These are phyloP conservation scores for Fringilla coelebs DNA, from an alignment of 2,797 vertebrate species.

Conservation along the genomic window DNA sequence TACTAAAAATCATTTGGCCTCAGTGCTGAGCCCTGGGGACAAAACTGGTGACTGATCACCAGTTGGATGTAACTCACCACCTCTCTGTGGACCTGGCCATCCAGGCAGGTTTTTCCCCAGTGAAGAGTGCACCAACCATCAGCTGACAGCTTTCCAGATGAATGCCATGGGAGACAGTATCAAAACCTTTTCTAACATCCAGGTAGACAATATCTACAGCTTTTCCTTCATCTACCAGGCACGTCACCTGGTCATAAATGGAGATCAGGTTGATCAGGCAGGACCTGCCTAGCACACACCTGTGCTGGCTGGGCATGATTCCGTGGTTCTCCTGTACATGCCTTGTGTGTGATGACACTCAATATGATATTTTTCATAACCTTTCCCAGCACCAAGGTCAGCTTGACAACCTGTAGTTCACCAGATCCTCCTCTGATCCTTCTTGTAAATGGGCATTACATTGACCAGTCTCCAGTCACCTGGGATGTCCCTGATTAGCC, in stretches of 20 bases:
- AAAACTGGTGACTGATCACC: neutral
- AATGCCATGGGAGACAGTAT: neutral
- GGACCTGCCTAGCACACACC: too few species aligned
- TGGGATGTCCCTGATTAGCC: neutral
- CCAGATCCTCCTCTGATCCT: neutral
- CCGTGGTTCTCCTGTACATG: neutral
- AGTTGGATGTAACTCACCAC: neutral
- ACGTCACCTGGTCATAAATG: neutral
- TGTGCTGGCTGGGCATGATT: fast-evolving
- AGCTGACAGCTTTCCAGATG: neutral
- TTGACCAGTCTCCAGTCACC: neutral
- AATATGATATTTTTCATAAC: neutral
- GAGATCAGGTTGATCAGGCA: neutral
- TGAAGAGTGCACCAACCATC: neutral
- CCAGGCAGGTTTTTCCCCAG: neutral
- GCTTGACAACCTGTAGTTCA: neutral
- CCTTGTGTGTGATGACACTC: neutral
- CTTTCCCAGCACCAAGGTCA: neutral
- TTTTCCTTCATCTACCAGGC: neutral
- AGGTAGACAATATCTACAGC: neutral
- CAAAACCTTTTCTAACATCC: neutral
- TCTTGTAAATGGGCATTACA: neutral
- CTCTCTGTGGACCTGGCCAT: too few species aligned
- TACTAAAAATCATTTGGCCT: neutral
- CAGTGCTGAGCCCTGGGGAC: neutral